These are phyloP conservation scores for Thymelicus lineola DNA, from an alignment of 2,888 invertebrate species.

Conservation along the genomic window DNA sequence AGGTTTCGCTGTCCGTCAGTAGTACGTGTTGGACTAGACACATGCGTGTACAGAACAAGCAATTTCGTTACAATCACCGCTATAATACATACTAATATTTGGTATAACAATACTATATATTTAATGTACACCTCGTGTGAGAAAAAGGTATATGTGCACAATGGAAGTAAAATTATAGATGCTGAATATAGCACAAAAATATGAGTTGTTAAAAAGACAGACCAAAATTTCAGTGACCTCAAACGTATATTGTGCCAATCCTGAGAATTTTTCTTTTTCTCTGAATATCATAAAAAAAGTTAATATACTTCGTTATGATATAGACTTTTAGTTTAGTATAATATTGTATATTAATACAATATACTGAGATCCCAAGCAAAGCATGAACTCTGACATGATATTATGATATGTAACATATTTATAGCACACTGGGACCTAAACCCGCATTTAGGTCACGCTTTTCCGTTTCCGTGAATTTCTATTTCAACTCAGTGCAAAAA, in stretches of 20 bases:
- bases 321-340: neutral
- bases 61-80: conserved; percentile 9
- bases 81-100: conserved; percentile 45
- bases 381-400: neutral
- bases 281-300: too few species aligned
- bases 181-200: too few species aligned
- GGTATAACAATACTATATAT: conserved; percentile 43
- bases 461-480: too few species aligned
- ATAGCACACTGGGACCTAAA: too few species aligned
- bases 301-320: too few species aligned
- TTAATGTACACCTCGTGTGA: neutral
- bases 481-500: too few species aligned
- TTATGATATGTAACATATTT: neutral
- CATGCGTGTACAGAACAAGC: conserved; percentile 47
- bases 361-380: neutral
- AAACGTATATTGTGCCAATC: too few species aligned
- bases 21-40: conserved; percentile 64
- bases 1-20: conserved; percentile 57
- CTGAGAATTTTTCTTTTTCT: too few species aligned
- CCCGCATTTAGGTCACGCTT: too few species aligned
- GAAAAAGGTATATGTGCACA: neutral
- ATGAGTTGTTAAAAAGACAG: too few species aligned
- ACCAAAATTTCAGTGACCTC: too few species aligned
- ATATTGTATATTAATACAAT: neutral
- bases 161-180: too few species aligned